A percentile compares a stretch with the other conserved stretches of the same genome.
Conservation (phyloP, 1,140 invertebrate genomes). For the Cheumatopsyche charites region DNA sequence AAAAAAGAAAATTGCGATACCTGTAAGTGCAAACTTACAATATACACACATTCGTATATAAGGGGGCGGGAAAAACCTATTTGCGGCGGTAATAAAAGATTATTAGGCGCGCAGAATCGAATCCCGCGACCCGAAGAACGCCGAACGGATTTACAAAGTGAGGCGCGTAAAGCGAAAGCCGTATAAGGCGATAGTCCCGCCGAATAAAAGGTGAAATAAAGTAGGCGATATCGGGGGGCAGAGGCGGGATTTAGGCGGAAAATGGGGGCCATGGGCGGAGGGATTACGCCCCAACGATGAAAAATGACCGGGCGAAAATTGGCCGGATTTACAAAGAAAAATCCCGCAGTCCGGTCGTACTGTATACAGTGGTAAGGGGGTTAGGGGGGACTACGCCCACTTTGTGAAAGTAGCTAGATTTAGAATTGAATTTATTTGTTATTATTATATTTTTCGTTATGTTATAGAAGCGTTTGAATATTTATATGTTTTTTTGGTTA, state of each 20-base stretch:
- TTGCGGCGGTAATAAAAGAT: conserved; percentile 28
- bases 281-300: conserved; percentile 47
- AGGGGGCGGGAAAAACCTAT: conserved; percentile 1
- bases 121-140: conserved; percentile 16
- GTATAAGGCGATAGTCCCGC: conserved; percentile 15
- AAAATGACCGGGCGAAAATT: conserved; percentile 48
- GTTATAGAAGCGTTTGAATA: no score
- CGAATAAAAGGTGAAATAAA: conserved; percentile 32
- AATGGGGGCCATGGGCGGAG: no score
- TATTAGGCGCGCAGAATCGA: conserved; percentile 22
- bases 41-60: no score
- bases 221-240: conserved; percentile 31
- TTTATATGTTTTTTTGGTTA: no score
- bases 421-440: no score
- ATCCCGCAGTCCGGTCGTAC: conserved; percentile 8
- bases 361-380: no score
- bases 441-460: no score
- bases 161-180: conserved; percentile 25
- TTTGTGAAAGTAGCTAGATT: no score
- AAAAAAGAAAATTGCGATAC: no score
- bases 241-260: no score
- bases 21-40: no score
- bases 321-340: conserved; percentile 43
- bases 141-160: conserved; percentile 36
- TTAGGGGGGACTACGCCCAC: no score